Evolutionary conservation across 64 coral and sea anemone genomes (phyloP).

Genomic region (Porites lutea): DNA sequence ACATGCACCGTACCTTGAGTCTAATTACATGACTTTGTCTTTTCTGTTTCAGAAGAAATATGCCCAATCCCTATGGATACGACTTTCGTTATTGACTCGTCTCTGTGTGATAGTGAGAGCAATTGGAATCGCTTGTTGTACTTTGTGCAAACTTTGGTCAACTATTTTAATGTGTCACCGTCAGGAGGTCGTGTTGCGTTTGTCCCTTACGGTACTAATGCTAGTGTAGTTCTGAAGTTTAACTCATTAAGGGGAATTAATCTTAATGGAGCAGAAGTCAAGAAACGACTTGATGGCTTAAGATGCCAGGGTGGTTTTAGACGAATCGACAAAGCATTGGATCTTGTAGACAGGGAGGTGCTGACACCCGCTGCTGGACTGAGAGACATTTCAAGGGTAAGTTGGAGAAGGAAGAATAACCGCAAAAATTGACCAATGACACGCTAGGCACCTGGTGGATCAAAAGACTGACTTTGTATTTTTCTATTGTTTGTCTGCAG

Average conservation of each 20-base stretch:
- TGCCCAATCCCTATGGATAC: slow-evolving; percentile 9
- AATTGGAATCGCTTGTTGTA: not conserved
- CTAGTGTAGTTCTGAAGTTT: slow-evolving; percentile 50
- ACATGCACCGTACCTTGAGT: too few relatives aligned
- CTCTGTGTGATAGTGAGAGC: not conserved
- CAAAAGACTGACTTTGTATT: too few relatives aligned
- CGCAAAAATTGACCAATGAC: too few relatives aligned
- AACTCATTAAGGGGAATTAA: slow-evolving; percentile 29
- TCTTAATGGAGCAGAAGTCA: slow-evolving; percentile 40
- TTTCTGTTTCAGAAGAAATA: not conserved
- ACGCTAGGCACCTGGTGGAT: too few relatives aligned
- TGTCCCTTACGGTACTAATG: slow-evolving; percentile 3
- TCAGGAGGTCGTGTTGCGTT: slow-evolving; percentile 32
- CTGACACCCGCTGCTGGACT: slow-evolving; percentile 46
- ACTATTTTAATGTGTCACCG: slow-evolving; percentile 1
- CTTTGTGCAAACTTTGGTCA: slow-evolving; percentile 12
- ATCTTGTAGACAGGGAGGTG: slow-evolving; percentile 44
- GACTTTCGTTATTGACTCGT: not conserved
- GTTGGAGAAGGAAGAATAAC: too few relatives aligned
- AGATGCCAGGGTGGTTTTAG: slow-evolving; percentile 50
- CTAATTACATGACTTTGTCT: too few relatives aligned
- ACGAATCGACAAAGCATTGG: slow-evolving; percentile 70
- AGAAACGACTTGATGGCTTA: slow-evolving; percentile 22
- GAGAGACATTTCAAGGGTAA: slow-evolving; percentile 50
- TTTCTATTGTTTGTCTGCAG: not conserved